Conservation (phyloP, 2,113 vertebrate genomes). For the Athene noctua region DNA sequence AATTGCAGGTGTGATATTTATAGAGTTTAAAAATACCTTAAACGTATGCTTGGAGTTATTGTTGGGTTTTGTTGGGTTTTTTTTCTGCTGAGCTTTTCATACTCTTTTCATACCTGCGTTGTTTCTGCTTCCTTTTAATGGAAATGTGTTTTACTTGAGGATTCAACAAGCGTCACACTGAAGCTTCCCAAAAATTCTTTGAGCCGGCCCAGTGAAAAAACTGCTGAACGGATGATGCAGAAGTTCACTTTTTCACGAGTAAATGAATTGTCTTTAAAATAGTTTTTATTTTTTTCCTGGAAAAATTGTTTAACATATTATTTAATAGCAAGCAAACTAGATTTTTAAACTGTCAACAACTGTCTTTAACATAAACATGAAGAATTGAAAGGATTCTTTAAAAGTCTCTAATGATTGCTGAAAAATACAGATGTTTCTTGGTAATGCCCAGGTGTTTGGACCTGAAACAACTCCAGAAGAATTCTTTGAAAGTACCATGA, state of each 20-base stretch:
- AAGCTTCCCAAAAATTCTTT: slow-evolving; percentile 77
- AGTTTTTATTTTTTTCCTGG: neutral
- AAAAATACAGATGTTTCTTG: neutral
- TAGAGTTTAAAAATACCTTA: no score
- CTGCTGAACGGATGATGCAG: slow-evolving; percentile 78
- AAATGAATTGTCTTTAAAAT: neutral
- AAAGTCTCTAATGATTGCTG: neutral
- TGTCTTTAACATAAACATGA: neutral
- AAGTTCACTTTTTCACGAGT: slow-evolving; percentile 92
- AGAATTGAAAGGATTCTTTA: neutral
- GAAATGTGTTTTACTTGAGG: slow-evolving; percentile 85
- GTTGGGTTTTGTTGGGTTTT: no score
- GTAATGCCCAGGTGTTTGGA: slow-evolving; percentile 84
- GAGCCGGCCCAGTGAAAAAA: slow-evolving; percentile 78
- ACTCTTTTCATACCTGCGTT: no score
- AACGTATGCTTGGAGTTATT: no score
- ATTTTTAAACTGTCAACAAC: neutral
- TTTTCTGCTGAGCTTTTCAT: no score
- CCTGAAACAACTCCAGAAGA: slow-evolving; percentile 84
- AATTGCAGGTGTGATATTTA: slow-evolving; percentile 64
- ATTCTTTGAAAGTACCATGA: slow-evolving; percentile 87
- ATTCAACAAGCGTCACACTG: slow-evolving; percentile 79
- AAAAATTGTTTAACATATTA: neutral
- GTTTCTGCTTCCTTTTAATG: neutral
- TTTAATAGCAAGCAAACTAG: neutral